Percentiles rank a stretch among this genome's conserved stretches.
These are phyloP conservation scores for Melanotaenia boesemani DNA, from an alignment of 2,797 vertebrate genomes.

Conservation along the genomic window DNA sequence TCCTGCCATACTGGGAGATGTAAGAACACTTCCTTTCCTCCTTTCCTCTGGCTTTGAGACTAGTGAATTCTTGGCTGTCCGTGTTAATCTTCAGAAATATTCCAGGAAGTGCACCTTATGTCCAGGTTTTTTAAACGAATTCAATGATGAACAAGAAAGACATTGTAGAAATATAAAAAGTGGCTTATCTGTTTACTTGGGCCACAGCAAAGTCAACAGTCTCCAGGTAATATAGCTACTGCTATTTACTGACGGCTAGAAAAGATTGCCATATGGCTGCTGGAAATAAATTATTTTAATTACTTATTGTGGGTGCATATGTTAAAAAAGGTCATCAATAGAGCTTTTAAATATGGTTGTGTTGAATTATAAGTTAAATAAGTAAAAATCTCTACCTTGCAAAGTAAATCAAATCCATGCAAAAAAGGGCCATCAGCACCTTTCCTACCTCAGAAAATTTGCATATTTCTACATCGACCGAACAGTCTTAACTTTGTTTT, in stretches of 20 bases:
- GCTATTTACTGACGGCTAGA: constrained; percentile 1
- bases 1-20: no score
- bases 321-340: constrained; percentile 1
- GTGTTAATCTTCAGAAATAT: neutral
- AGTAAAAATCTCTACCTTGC: neutral
- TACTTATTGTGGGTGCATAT: neutral
- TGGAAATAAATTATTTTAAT: neutral
- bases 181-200: neutral
- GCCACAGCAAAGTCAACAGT: neutral
- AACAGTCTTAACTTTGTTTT: no score
- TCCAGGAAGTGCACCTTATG: neutral
- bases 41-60: no score
- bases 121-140: neutral
- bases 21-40: no score
- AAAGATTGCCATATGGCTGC: neutral
- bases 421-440: no score
- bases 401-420: no score
- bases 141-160: neutral
- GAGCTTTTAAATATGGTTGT: neutral
- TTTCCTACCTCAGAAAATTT: no score
- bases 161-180: neutral
- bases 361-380: constrained; percentile 4
- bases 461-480: no score
- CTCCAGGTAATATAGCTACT: neutral
- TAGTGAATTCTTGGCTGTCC: neutral